Evolutionary conservation across 1,140 invertebrate species (phyloP).

Genomic region (Drosophila sucinea): DNA sequence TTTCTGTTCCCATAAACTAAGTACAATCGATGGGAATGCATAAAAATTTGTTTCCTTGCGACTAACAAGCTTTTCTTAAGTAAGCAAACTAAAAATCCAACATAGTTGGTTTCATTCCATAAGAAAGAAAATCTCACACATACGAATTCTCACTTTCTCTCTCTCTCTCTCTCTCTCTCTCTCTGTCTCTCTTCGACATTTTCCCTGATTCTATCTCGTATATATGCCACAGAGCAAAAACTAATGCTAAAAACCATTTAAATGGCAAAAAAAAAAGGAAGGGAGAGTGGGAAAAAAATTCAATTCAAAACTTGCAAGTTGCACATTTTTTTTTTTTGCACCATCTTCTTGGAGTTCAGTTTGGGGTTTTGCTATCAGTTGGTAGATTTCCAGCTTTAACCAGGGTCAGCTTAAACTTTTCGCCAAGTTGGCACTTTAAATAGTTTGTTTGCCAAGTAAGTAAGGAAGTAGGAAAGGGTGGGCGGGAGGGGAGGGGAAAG

Average conservation of each 20-base stretch:
- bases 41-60: neutral
- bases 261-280: conserved; percentile 31
- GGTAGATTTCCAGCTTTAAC: conserved; percentile 44
- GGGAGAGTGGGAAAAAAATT: conserved; percentile 43
- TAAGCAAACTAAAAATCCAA: conserved; percentile 2
- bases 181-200: neutral
- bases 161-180: neutral
- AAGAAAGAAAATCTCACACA: neutral
- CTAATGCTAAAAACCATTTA: conserved; percentile 38
- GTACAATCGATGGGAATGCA: neutral
- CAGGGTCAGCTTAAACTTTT: conserved; percentile 60
- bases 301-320: conserved; percentile 57
- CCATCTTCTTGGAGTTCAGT: neutral
- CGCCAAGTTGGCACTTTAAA: conserved; percentile 76
- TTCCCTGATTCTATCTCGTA: neutral
- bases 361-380: conserved; percentile 11
- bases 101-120: neutral
- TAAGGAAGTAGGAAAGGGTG: conserved; percentile 17
- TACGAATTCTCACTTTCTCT: neutral
- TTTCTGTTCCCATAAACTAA: too few relatives aligned
- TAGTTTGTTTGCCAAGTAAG: conserved; percentile 65
- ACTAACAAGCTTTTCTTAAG: neutral
- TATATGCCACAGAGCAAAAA: conserved; percentile 8
- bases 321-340: conserved; percentile 26
- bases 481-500: conserved; percentile 24